A percentile compares a stretch with the other conserved stretches of the same genome.
phyloP scores from a whole-genome alignment of 2,797 vertebrate species.

The Spinus olivaceus region DNA sequence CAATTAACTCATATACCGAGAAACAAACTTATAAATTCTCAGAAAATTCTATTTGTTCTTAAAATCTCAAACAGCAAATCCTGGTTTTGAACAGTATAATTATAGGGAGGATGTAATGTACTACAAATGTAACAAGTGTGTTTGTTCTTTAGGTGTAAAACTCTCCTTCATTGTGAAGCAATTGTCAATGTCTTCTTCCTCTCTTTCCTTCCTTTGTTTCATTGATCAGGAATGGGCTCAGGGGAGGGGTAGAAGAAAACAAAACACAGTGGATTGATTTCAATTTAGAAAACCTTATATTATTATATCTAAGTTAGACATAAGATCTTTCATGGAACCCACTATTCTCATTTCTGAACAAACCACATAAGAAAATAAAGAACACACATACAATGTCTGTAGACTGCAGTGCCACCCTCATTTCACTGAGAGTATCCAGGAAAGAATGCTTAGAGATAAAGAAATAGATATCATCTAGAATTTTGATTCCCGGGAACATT shows the following conservation, averaged over 20 bases:
- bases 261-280: rapidly evolving
- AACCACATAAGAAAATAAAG: not conserved
- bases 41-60: not conserved
- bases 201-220: not conserved
- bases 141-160: not conserved
- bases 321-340: not conserved
- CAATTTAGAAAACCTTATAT: not conserved
- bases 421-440: not conserved
- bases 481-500: not conserved
- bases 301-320: not conserved
- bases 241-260: not conserved
- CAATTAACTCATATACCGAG: not conserved
- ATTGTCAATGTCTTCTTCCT: not conserved
- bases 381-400: not conserved
- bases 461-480: not conserved
- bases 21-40: not conserved
- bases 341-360: not conserved
- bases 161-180: not conserved
- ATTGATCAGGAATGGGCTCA: not conserved
- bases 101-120: not conserved
- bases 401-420: not conserved
- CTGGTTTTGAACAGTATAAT: not conserved
- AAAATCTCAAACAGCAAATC: not conserved
- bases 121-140: not conserved
- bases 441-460: not conserved